Conservation (phyloP, 1,140 invertebrate species). For the Drosophila mayri region DNA sequence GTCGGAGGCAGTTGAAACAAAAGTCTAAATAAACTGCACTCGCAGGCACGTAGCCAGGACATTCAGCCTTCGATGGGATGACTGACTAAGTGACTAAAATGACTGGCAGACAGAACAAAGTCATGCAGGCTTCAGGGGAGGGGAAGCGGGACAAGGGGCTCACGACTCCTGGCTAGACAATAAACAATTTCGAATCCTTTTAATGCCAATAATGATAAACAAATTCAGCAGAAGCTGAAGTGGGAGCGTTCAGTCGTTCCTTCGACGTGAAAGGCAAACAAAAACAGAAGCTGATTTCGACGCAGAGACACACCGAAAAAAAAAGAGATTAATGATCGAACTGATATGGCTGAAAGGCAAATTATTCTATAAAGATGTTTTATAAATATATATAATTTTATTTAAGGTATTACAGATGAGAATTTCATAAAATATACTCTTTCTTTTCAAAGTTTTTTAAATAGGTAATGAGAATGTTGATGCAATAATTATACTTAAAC, state of each 20-base stretch:
- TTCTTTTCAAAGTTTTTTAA: not conserved
- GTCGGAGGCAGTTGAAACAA: slow-evolving; percentile 61
- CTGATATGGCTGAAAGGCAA: too few species aligned
- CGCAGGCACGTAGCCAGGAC: slow-evolving; percentile 47
- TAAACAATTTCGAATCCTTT: slow-evolving; percentile 83
- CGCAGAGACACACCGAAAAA: slow-evolving; percentile 9
- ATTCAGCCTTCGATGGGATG: slow-evolving; percentile 41
- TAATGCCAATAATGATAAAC: slow-evolving; percentile 83
- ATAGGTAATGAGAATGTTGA: not conserved
- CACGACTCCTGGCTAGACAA: slow-evolving; percentile 67
- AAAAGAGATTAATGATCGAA: not conserved
- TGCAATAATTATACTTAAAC: not conserved
- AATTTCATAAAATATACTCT: not conserved
- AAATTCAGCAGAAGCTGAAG: slow-evolving; percentile 61
- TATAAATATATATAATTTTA: not conserved
- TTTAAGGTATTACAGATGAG: not conserved
- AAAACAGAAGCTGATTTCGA: slow-evolving; percentile 49
- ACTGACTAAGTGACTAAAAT: slow-evolving; percentile 57
- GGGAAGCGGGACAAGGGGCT: slow-evolving; percentile 2
- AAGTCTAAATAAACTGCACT: slow-evolving; percentile 63
- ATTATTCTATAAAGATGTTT: not conserved
- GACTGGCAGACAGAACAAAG: slow-evolving; percentile 55
- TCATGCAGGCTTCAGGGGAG: slow-evolving; percentile 5
- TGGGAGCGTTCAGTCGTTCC: slow-evolving; percentile 20
- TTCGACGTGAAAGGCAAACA: slow-evolving; percentile 68